Conservation (phyloP, 2,797 vertebrate genomes). For the Mormyrus proboscirostris region DNA sequence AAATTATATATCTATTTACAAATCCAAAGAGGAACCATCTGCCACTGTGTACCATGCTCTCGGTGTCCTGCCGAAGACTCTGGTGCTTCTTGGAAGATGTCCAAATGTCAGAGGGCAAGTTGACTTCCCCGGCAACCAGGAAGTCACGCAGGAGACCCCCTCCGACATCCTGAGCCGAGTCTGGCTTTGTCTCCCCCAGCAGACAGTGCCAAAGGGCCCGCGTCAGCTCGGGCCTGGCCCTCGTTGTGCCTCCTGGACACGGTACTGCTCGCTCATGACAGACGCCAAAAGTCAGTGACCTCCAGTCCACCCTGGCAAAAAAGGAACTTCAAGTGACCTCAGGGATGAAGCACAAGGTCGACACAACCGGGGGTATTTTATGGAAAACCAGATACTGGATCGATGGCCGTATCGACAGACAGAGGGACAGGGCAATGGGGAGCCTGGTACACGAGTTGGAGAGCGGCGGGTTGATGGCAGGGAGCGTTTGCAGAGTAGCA, state of each 20-base stretch:
- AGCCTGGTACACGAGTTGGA: neutral
- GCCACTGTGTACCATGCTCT: slow-evolving; percentile 4
- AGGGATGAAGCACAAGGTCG: neutral
- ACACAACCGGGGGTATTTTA: neutral
- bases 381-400: neutral
- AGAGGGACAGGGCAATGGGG: neutral
- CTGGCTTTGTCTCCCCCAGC: no score
- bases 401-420: neutral
- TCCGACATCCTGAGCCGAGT: neutral
- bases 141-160: neutral
- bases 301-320: neutral
- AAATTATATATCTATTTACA: slow-evolving; percentile 22
- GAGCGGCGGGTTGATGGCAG: neutral
- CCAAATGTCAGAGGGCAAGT: neutral
- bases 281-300: neutral
- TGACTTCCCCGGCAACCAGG: slow-evolving; percentile 1
- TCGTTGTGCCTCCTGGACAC: neutral
- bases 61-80: neutral
- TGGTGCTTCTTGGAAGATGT: neutral
- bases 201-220: neutral
- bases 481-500: neutral
- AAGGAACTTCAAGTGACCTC: neutral
- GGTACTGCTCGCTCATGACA: neutral
- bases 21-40: slow-evolving; percentile 22
- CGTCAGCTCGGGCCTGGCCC: neutral